These are phyloP conservation scores for Cecidostiba fungosa DNA, from an alignment of 2,888 invertebrate species.

Conservation along the genomic window DNA sequence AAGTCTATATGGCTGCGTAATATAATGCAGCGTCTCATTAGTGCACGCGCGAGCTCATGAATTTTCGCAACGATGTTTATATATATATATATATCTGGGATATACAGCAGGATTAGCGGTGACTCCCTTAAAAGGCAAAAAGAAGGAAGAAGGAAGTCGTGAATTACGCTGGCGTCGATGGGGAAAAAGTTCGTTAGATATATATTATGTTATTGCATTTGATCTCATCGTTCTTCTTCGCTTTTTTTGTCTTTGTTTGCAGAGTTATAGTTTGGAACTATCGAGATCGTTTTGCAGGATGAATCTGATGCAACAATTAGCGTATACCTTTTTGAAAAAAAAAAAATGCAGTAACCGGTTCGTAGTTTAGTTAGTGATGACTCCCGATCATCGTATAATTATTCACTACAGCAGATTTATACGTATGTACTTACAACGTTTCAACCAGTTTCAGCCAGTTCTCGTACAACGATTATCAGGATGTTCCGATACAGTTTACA, in stretches of 20 bases:
- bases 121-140: constrained; percentile 26
- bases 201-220: not conserved
- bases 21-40: not conserved
- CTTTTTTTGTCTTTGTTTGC: not conserved
- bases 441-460: not conserved
- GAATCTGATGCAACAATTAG: not conserved
- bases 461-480: not conserved
- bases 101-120: not conserved
- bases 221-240: constrained; percentile 1
- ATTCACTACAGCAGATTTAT: too few species aligned
- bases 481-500: not conserved
- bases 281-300: not conserved
- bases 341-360: not conserved
- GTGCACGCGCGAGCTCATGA: constrained; percentile 2
- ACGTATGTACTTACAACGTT: too few species aligned
- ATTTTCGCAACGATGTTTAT: not conserved
- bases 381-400: not conserved
- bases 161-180: not conserved
- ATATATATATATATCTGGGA: too few species aligned
- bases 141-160: constrained; percentile 26
- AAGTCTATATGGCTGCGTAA: not conserved
- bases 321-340: not conserved
- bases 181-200: not conserved
- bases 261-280: not conserved
- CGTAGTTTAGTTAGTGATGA: not conserved